These are phyloP conservation scores for Myiotriccus ornatus DNA, from an alignment of 2,797 vertebrate genomes.

Conservation along the genomic window DNA sequence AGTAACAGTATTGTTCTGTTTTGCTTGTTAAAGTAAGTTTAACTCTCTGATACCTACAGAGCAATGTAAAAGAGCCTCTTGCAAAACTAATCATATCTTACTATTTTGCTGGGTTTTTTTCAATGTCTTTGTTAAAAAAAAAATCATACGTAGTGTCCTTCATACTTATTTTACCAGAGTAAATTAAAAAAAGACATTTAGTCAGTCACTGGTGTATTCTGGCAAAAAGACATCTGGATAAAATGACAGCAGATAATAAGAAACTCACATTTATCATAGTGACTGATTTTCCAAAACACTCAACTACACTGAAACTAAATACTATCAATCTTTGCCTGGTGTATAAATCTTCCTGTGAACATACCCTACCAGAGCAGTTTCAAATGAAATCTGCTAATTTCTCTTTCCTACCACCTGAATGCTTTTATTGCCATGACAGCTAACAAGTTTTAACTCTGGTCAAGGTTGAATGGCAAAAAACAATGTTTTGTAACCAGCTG, in stretches of 20 bases:
- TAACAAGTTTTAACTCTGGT: constrained; percentile 1
- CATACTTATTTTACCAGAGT: constrained; percentile 19
- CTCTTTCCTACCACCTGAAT: neutral
- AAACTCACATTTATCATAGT: constrained; percentile 25
- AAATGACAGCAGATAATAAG: constrained; percentile 20
- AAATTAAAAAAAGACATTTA: constrained; percentile 40
- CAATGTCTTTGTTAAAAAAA: neutral
- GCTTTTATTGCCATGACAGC: constrained; percentile 26
- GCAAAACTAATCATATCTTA: neutral
- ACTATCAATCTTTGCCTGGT: constrained; percentile 1
- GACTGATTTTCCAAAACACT: constrained; percentile 38
- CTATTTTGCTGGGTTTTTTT: neutral
- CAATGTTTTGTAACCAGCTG: neutral
- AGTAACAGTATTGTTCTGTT: neutral
- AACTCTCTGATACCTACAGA: neutral
- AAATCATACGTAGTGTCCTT: neutral
- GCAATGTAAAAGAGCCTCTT: neutral
- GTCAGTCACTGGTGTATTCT: constrained; percentile 48
- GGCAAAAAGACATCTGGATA: constrained; percentile 28
- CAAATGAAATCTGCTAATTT: constrained; percentile 33
- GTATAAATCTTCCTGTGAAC: constrained; percentile 2
- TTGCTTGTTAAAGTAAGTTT: neutral
- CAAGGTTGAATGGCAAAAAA: constrained; percentile 30
- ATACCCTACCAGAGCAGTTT: neutral
- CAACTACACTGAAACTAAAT: constrained; percentile 1